Base-by-base conservation (phyloP, 2,888 invertebrate species). In the Sarcophaga carnaria region DNA sequence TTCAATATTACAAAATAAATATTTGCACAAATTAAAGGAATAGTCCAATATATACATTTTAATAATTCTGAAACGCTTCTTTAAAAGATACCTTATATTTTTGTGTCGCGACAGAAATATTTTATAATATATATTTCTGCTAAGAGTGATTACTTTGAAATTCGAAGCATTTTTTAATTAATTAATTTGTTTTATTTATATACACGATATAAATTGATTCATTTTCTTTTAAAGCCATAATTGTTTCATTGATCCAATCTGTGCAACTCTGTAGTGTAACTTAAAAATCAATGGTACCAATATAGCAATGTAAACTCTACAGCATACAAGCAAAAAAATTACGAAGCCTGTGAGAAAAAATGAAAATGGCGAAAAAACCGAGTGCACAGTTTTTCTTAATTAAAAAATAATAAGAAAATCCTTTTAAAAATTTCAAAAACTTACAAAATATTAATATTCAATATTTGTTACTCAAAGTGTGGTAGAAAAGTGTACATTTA, bases 351-450 rank as follows among this genome's bases (percentile, higher is more conserved):
- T 74, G 74, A 85, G 75, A 88, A 88, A 88, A 84, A 85, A 84
- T 85, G 74, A 90, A 90, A 89, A 90, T 90, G 90, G 90, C 90
- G 89, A 89, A 89, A 88, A 88, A 62, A 75, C 70, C 79, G 82
- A 90, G 89, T 89, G 89, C 77, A 89, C 86, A 89, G 88, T 85
- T 88, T 86, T 78, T 69, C 70, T 84, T 74, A 86, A 86, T 81
- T 83, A 82, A 82, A 67, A 86, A 87, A 88, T 83, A 85, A 72
- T 86, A 86, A 77, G 80, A 89, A 81, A 87, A 88, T 87, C 64
- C 80, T 54, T 62, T 67, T 54, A 80, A 88, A 88, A 87, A 78
- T 70, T 75, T 83, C 22, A 74, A 87, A 89, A 87, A 66, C 37
- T 71, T 49, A 47, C 66, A 5, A 63, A 83, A 89, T 87, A n/a